phyloP scores from a whole-genome alignment of 1,140 invertebrate genomes.

The Drosophila paulistorum region DNA sequence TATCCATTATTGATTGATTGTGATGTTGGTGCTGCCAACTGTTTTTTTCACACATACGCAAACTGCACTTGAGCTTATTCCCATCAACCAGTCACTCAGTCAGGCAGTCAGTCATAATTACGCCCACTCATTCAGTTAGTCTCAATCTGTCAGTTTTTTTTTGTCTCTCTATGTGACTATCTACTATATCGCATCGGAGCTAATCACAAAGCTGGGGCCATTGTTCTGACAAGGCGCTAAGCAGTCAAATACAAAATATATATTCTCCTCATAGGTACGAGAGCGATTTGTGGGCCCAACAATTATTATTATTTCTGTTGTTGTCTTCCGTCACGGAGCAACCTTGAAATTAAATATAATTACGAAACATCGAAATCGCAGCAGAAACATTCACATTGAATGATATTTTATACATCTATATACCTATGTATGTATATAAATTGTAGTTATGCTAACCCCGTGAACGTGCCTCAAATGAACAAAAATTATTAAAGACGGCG shows the following conservation, averaged over 20 bases:
- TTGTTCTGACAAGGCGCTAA: conserved; percentile 77
- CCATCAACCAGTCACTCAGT: conserved; percentile 29
- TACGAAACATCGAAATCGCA: conserved; percentile 63
- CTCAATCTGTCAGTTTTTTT: conserved; percentile 29
- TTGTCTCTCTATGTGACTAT: conserved; percentile 17
- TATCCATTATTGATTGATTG: conserved; percentile 64
- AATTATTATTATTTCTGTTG: conserved; percentile 52
- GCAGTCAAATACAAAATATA: conserved; percentile 40
- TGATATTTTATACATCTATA: conserved; percentile 70
- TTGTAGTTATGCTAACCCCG: conserved; percentile 34
- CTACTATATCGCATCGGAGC: conserved; percentile 26
- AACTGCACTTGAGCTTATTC: conserved; percentile 69
- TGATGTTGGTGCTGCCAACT: conserved; percentile 51
- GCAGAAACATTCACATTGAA: conserved; percentile 50
- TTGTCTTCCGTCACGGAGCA: conserved; percentile 63
- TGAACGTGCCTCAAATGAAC: conserved; percentile 69
- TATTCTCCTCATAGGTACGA: not conserved
- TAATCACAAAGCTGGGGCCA: conserved; percentile 54
- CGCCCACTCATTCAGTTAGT: conserved; percentile 52
- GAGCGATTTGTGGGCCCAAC: conserved; percentile 25
- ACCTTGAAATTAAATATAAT: conserved; percentile 82
- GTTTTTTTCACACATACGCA: conserved; percentile 56
- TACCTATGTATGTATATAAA: not conserved
- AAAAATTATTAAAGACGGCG: conserved; percentile 74
- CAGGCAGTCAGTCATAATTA: conserved; percentile 59